Evolutionary conservation across 2,113 vertebrate species (phyloP).

Genomic region (Hirundichthys speculiger): DNA sequence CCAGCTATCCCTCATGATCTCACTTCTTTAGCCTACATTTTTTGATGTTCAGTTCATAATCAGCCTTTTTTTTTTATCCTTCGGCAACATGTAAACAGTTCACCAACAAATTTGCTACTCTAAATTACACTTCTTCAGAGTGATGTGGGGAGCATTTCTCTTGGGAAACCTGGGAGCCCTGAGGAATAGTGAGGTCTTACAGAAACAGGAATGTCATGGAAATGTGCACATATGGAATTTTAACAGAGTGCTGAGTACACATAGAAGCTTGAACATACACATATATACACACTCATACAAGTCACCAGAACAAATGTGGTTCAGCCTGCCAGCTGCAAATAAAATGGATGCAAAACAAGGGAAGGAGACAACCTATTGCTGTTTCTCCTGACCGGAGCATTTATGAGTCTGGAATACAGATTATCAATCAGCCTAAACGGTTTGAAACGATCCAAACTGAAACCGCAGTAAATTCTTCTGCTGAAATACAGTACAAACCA

Average conservation of each 20-base stretch:
- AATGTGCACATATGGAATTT: conserved; percentile 40
- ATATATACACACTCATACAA: conserved; percentile 16
- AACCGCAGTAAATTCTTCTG: conserved; percentile 9
- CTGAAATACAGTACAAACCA: conserved; percentile 12
- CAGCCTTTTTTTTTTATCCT: too few relatives aligned
- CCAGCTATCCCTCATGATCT: too few relatives aligned
- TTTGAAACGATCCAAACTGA: conserved; percentile 15
- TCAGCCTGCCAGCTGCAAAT: conserved; percentile 19
- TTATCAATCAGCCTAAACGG: background rate
- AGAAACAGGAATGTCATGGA: conserved; percentile 6
- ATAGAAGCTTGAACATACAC: background rate
- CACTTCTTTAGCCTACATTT: too few relatives aligned
- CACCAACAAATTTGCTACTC: too few relatives aligned
- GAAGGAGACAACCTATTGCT: background rate
- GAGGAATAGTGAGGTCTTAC: conserved; percentile 1
- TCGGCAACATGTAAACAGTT: too few relatives aligned
- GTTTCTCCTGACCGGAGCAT: background rate
- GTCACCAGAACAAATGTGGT: conserved; percentile 28
- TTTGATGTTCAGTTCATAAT: too few relatives aligned
- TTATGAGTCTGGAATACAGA: conserved; percentile 5
- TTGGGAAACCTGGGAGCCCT: conserved; percentile 2
- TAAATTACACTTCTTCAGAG: too few relatives aligned
- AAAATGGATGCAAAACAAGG: background rate
- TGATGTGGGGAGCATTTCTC: background rate
- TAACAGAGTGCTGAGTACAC: conserved; percentile 8